Evolutionary conservation across 2,113 vertebrate species (phyloP), one percentile per base, ranked within the genome.

Genomic region (Xiphorhynchus elegans): DNA sequence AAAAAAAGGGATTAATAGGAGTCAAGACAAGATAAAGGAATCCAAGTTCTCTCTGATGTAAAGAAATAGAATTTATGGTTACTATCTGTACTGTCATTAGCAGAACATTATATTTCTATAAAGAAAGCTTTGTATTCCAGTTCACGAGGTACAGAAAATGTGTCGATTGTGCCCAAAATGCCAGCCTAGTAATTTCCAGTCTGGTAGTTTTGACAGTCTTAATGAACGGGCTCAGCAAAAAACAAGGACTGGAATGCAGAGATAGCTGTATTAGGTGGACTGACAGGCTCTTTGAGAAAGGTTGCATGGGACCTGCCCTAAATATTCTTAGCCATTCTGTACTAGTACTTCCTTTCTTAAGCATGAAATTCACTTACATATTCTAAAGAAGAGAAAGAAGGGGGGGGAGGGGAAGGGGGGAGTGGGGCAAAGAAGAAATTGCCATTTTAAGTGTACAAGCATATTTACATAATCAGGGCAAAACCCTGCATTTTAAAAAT

Each of bases 401-500:
- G 37, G 47, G 29, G 21, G 42, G 7, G 17, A 47, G 29, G 62
- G 24, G n/a, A n/a, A n/a, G n/a, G n/a, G n/a, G n/a, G n/a, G n/a
- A n/a, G n/a, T n/a, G n/a, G n/a, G n/a, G n/a, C n/a, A n/a, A 89
- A 89, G 46, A 53, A 83, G 33, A 78, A 89, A 76, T 64, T 81
- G 66, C 69, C 77, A 84, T 90, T 93, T 77, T 87, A 84, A 69
- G 76, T 67, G 64, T 89, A 91, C 87, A 93, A 79, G 88, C 26
- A 42, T 53, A 95, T 89, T 73, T 96, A 84, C 76, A 94, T 91
- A 96, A 96, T n/a, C 90, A 94, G 94, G 89, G 91, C 92, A 94
- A 97, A 96, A 7, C 2, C 62, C 72, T 90, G 91, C 76, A 82
- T 95, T 96, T 96, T 91, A 89, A 90, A 97, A 97, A 94, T 95